phyloP scores from a whole-genome alignment of 2,888 invertebrate species.

The Andrena marginata region DNA sequence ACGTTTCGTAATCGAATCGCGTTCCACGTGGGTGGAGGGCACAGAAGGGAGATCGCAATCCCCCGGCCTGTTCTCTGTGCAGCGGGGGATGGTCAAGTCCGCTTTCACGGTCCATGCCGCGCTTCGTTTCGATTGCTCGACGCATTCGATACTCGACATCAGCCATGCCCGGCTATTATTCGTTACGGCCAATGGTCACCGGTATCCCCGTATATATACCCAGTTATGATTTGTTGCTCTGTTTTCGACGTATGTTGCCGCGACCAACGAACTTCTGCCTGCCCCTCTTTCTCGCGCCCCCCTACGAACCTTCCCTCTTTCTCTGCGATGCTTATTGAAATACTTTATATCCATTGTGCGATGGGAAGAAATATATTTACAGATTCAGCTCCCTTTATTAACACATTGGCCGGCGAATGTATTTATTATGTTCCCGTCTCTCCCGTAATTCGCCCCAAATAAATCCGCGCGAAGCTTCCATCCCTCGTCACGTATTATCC shows the following conservation, averaged over 20 bases:
- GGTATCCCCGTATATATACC: constrained; percentile 52
- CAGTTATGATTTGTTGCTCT: constrained; percentile 81
- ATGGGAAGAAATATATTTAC: neutral
- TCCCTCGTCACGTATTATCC: neutral
- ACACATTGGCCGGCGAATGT: too few species aligned
- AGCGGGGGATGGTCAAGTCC: constrained; percentile 67
- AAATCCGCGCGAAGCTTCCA: constrained; percentile 19
- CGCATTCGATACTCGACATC: constrained; percentile 80
- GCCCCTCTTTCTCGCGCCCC: constrained; percentile 3
- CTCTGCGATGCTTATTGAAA: constrained; percentile 19
- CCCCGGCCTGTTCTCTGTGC: constrained; percentile 69
- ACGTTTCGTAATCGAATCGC: constrained; percentile 81
- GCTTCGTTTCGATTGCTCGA: constrained; percentile 80
- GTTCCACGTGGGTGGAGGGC: constrained; percentile 66
- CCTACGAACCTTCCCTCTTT: constrained; percentile 12
- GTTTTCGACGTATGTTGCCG: constrained; percentile 77
- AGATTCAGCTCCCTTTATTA: neutral
- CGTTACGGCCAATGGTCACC: constrained; percentile 80
- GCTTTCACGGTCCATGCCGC: constrained; percentile 79
- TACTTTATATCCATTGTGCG: constrained; percentile 11
- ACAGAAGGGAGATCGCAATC: constrained; percentile 67
- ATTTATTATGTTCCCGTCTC: too few species aligned
- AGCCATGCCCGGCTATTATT: constrained; percentile 81
- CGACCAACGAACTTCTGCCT: constrained; percentile 40
- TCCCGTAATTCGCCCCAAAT: constrained; percentile 11